These are phyloP conservation scores for Brachyalestes nurse DNA, from an alignment of 2,797 vertebrate genomes.

Conservation along the genomic window DNA sequence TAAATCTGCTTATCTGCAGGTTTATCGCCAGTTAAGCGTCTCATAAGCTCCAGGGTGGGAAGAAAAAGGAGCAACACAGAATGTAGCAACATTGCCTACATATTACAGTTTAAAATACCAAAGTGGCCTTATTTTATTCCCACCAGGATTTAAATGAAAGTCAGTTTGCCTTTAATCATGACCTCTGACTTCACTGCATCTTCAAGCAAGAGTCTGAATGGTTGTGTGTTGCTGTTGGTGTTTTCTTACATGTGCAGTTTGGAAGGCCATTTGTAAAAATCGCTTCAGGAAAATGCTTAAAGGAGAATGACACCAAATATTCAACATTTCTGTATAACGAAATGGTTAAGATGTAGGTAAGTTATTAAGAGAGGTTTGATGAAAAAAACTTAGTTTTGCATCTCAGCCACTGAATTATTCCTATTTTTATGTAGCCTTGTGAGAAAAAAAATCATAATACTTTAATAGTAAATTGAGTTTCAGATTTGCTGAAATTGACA, in stretches of 20 bases:
- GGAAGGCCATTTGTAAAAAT: no score
- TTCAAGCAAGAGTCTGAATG: not conserved
- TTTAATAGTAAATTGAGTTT: no score
- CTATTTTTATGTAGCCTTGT: no score
- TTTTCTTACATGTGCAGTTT: not conserved
- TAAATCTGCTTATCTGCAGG: not conserved
- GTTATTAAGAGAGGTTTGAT: no score
- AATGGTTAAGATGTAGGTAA: no score
- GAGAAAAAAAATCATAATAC: no score
- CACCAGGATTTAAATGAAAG: not conserved
- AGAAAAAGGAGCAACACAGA: not conserved
- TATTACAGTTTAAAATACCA: not conserved
- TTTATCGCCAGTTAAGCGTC: not conserved
- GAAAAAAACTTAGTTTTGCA: no score
- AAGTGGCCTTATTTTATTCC: not conserved
- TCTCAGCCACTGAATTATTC: no score
- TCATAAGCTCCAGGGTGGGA: not conserved
- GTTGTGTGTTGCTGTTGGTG: not conserved
- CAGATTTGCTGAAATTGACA: no score
- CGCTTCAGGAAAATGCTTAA: no score
- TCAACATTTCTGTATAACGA: no score
- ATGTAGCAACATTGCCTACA: not conserved
- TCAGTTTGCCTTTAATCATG: not conserved
- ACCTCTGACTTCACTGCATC: not conserved
- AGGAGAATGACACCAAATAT: no score